A percentile compares a stretch with the other conserved stretches of the same genome.
These are phyloP conservation scores for Kobus ellipsiprymnus DNA, from an alignment of 2,113 vertebrate genomes.

Conservation along the genomic window DNA sequence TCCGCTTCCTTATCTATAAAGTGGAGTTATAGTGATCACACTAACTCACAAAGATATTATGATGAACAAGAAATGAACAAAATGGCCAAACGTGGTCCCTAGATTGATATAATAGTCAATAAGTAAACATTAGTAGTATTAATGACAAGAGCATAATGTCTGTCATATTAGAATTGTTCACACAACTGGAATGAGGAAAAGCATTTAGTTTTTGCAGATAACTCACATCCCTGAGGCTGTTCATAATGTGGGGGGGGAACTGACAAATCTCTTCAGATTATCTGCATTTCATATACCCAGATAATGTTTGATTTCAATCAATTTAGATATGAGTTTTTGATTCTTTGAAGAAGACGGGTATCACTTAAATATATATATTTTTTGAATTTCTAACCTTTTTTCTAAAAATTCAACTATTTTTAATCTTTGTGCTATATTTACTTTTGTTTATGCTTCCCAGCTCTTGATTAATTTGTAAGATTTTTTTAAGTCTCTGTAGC, in stretches of 20 bases:
- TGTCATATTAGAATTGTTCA: neutral
- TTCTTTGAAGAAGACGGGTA: neutral
- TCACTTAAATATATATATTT: neutral
- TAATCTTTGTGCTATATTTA: neutral
- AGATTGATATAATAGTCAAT: neutral
- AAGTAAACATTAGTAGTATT: neutral
- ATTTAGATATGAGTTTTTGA: neutral
- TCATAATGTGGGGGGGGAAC: neutral
- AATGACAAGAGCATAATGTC: neutral
- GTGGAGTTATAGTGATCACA: neutral
- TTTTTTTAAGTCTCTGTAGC: neutral
- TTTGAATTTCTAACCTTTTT: neutral
- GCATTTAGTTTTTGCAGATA: neutral
- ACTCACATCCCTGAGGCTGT: neutral
- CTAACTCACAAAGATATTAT: neutral
- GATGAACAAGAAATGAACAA: neutral
- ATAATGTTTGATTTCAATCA: neutral
- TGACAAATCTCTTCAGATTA: neutral
- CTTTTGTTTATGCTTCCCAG: neutral
- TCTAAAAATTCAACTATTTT: neutral
- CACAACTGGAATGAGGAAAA: neutral
- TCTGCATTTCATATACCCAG: neutral
- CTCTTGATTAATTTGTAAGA: neutral
- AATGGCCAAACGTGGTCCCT: neutral
- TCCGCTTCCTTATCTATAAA: neutral